A percentile compares a stretch with the other conserved stretches of the same genome.
These are phyloP conservation scores for Mylabris sibirica DNA, from an alignment of 2,888 invertebrate species.

Conservation along the genomic window DNA sequence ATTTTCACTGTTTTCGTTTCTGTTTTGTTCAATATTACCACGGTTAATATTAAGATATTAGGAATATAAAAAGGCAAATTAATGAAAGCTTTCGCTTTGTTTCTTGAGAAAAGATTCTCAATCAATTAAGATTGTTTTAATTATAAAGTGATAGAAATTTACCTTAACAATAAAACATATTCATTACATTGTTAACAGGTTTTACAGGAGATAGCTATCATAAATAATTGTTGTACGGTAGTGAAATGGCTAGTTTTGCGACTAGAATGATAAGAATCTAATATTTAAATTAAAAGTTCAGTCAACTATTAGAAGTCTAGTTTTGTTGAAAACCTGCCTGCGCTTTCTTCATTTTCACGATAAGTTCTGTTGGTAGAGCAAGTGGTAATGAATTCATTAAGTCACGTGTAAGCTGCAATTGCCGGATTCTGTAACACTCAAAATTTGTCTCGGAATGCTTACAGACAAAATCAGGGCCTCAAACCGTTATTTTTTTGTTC, in stretches of 20 bases:
- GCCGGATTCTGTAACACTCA: too few species aligned
- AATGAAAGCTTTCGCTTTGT: conserved; percentile 6
- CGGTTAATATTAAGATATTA: neutral
- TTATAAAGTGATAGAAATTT: neutral
- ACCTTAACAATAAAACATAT: neutral
- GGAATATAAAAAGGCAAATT: neutral
- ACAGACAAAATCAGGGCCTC: too few species aligned
- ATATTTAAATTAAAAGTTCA: neutral
- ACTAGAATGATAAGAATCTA: neutral
- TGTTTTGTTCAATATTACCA: neutral
- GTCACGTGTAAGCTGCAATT: too few species aligned
- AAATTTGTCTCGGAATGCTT: too few species aligned
- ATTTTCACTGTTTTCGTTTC: neutral
- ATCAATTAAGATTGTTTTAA: conserved; percentile 8
- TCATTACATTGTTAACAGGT: neutral
- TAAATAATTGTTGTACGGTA: neutral
- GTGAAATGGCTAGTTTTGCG: neutral
- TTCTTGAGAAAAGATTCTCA: neutral
- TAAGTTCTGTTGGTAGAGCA: too few species aligned
- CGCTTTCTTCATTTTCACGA: too few species aligned
- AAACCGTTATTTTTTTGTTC: too few species aligned
- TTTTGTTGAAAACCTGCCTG: too few species aligned
- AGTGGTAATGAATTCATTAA: too few species aligned
- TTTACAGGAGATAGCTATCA: neutral
- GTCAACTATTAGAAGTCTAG: neutral